Evolutionary conservation across 92 coral and sea anemone genomes (phyloP), one percentile per base, ranked within the genome.

Genomic region (Heliopora coerulea): DNA sequence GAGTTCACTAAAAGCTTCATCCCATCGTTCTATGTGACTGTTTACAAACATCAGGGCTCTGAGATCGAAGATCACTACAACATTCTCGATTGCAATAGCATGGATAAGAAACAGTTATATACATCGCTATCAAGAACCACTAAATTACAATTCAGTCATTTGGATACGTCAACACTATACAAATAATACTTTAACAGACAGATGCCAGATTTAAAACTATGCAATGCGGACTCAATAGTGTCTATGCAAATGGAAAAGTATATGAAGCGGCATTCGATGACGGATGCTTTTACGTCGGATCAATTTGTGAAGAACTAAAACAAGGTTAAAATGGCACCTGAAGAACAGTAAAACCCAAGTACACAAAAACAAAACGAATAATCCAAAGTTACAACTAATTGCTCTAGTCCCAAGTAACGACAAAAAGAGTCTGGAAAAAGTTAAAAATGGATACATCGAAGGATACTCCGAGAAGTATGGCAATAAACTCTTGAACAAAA

Each of bases 11-110:
- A 75, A 25, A 5, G 26, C 17, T 82, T 82, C 68, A 75, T 75
- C 52, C 86, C 87, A 14, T 0, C 41, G 0, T 78, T 83, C 25
- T 83, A 83, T 27, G 50, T 78, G 0, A 83, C 87, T 0, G 87
- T 83, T 0, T 78, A 83, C 31, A 68, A 83, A 14, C 78, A 68
- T 19, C 79, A 83, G 20, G 83, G 83, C 3, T 11, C 39, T 0
- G 79, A 66, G 4, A 68, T 59, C 19, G 54, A 83, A 18, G 83
- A 78, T 49, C 57, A 14, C 0, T 83, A 83, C 34, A 83, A 83
- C 27, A 40, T 78, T 0, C 26, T 40, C 41, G 87, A 78, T 24
- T 42, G 56, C 37, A 50, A 83, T 34, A 25, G 73, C 0, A 83
- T 83, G 86, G 83, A 83, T 41, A 83, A 83, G 19, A n/a, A n/a